phyloP scores from a whole-genome alignment of 30 jellyfish, hydroid and myxozoan genomes.

The Hydractinia symbiolongicarpus region DNA sequence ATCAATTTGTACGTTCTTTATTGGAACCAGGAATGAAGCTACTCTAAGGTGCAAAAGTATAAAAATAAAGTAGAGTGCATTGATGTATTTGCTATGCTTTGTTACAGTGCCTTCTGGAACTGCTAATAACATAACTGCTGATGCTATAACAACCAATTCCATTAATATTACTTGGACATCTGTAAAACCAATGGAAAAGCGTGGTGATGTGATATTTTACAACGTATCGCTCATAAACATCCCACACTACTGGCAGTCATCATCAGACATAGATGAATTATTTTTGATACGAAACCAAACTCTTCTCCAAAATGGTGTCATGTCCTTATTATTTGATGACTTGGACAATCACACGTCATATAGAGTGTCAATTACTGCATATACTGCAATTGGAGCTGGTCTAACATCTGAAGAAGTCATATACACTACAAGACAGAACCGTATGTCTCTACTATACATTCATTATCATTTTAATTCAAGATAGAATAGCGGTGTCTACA shows the following conservation, averaged over 20 bases:
- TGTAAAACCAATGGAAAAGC: slow-evolving; percentile 13
- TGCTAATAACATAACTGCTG: background rate
- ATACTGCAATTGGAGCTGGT: background rate
- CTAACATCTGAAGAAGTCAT: background rate
- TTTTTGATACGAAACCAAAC: background rate
- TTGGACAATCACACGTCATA: background rate
- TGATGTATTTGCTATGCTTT: background rate
- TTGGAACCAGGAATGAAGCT: no score
- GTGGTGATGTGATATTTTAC: slow-evolving; percentile 6
- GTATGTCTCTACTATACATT: background rate
- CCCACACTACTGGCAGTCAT: slow-evolving; percentile 2
- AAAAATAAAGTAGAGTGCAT: background rate
- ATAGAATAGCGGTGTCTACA: no score
- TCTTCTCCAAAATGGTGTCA: background rate
- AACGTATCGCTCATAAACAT: background rate
- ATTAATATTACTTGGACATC: background rate
- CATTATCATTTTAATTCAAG: no score
- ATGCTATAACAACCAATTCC: background rate
- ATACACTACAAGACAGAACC: background rate
- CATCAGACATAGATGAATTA: background rate
- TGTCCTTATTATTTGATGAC: background rate
- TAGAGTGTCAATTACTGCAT: background rate
- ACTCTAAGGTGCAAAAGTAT: no score
- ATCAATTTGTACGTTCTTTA: no score
- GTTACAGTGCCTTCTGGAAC: background rate